phyloP scores from a whole-genome alignment of 2,797 vertebrate genomes.

The Esox masquinongy region DNA sequence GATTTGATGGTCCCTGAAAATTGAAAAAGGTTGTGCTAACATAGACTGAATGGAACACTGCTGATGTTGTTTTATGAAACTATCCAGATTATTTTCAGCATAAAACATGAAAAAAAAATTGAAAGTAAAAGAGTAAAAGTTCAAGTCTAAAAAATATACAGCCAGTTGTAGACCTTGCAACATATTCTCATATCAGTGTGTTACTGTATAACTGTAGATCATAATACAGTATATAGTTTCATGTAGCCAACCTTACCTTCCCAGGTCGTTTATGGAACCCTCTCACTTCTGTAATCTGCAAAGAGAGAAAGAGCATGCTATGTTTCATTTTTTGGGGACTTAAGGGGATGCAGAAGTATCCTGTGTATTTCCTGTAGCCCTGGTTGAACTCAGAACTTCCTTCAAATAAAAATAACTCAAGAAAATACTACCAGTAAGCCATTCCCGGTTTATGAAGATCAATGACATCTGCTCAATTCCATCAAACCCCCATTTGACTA shows the following conservation, averaged over 20 bases:
- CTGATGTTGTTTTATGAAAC: background rate
- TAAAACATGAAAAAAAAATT: background rate
- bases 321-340: conserved; percentile 1
- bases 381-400: background rate
- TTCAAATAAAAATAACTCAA: background rate
- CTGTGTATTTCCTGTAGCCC: background rate
- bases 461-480: background rate
- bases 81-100: background rate
- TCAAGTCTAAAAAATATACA: background rate
- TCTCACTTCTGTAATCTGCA: conserved; percentile 62
- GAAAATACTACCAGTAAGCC: background rate
- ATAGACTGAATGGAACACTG: background rate
- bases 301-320: conserved; percentile 21
- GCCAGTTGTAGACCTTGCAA: background rate
- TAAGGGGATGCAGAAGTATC: background rate
- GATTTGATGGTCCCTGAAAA: too few species aligned
- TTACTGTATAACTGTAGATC: background rate
- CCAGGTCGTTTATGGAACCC: conserved; percentile 90
- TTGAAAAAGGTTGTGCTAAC: background rate
- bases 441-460: background rate
- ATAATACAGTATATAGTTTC: background rate
- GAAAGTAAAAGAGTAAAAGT: too few species aligned
- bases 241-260: conserved; percentile 79
- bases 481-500: too few species aligned
- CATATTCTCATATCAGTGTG: background rate